phyloP scores from a whole-genome alignment of 92 coral and sea anemone genomes.

The Pocillopora meandrina region DNA sequence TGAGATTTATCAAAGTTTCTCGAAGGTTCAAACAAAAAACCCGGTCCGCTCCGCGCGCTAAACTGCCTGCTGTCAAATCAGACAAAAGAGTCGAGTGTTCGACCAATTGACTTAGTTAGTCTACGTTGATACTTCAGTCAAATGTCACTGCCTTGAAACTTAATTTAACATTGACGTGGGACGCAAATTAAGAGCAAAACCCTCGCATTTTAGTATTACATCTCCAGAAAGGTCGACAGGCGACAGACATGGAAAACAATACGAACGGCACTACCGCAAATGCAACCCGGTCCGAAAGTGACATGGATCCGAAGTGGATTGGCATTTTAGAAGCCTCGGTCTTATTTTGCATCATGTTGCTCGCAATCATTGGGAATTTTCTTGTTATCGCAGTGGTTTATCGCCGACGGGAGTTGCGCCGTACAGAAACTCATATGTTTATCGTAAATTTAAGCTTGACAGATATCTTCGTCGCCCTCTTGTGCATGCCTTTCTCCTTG shows the following conservation, averaged over 20 bases:
- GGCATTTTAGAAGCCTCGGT: slow-evolving; percentile 48
- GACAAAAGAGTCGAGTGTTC: neutral
- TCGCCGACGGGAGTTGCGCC: slow-evolving; percentile 62
- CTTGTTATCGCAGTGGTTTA: slow-evolving; percentile 63
- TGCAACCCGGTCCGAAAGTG: neutral
- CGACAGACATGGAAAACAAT: neutral
- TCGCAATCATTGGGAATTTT: slow-evolving; percentile 52
- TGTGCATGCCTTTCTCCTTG: slow-evolving; percentile 67
- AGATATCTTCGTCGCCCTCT: slow-evolving; percentile 59
- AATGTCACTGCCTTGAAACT: neutral
- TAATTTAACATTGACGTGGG: slow-evolving; percentile 1
- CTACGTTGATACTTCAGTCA: neutral
- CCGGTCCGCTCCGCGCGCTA: neutral
- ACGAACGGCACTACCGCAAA: neutral
- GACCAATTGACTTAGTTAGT: slow-evolving; percentile 6
- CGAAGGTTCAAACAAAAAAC: slow-evolving; percentile 14
- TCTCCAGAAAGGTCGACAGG: neutral
- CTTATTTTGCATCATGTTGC: slow-evolving; percentile 39
- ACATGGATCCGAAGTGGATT: slow-evolving; percentile 41
- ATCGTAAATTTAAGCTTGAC: slow-evolving; percentile 62
- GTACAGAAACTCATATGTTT: slow-evolving; percentile 56
- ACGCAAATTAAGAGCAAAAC: slow-evolving; percentile 20
- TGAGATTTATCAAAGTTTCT: slow-evolving; percentile 5
- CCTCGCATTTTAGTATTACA: neutral
- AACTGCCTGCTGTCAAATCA: neutral